Percentiles rank a stretch among this genome's conserved stretches.
Evolutionary conservation across 2,113 vertebrate genomes (phyloP).

Genomic region (Eulemur macaco): DNA sequence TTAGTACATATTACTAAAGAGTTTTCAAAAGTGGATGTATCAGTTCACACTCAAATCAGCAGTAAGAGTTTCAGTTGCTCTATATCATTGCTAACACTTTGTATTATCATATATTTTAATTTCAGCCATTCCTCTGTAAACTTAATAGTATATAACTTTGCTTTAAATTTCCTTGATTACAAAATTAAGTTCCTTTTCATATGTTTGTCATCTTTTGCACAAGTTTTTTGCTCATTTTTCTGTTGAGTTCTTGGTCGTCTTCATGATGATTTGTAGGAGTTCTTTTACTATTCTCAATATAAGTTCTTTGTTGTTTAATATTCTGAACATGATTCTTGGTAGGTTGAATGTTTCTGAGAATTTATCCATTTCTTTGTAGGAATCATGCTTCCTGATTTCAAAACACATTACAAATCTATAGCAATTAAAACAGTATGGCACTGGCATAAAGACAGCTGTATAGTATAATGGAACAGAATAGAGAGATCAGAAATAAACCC

Average conservation of each 20-base stretch:
- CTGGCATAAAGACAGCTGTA: too few species aligned
- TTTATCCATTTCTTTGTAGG: too few species aligned
- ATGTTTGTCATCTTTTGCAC: neutral
- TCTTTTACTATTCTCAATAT: neutral
- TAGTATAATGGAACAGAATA: too few species aligned
- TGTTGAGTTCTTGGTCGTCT: neutral
- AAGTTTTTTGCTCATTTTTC: neutral
- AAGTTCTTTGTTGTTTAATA: neutral
- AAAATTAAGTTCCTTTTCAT: neutral
- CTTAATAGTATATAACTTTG: neutral
- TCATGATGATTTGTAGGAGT: neutral
- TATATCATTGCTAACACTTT: neutral
- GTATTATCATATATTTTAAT: neutral
- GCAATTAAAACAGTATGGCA: too few species aligned
- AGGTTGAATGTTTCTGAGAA: too few species aligned
- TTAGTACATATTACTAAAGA: neutral
- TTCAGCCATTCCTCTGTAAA: neutral
- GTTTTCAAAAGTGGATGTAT: neutral
- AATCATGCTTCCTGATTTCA: too few species aligned
- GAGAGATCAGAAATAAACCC: too few species aligned
- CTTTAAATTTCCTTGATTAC: neutral
- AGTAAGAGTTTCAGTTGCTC: neutral
- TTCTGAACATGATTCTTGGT: too few species aligned
- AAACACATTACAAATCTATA: too few species aligned
- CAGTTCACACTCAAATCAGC: neutral